Conservation (phyloP, 1,140 invertebrate genomes). For the Drosophila saltans region DNA sequence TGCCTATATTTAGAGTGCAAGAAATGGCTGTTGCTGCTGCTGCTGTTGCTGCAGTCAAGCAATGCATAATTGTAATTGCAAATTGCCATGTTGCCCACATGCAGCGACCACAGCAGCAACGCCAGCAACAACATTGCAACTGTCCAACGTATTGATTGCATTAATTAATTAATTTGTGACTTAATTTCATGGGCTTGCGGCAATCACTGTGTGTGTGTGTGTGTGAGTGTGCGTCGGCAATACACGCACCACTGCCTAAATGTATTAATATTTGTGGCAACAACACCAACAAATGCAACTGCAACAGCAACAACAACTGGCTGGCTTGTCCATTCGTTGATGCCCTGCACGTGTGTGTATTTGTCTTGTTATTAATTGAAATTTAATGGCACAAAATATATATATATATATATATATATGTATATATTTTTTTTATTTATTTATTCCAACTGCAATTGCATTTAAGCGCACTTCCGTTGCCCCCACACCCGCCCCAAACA, state of each 20-base stretch:
- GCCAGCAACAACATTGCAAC: conserved; percentile 59
- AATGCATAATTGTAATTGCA: conserved; percentile 75
- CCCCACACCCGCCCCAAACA: conserved; percentile 21
- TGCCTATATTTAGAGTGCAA: conserved; percentile 64
- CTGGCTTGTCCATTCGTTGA: conserved; percentile 24
- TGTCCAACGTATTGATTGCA: conserved; percentile 81
- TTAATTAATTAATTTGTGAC: conserved; percentile 83
- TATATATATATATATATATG: too few relatives aligned
- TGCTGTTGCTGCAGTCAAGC: conserved; percentile 41
- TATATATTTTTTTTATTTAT: conserved; percentile 66
- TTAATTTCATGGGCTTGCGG: conserved; percentile 81
- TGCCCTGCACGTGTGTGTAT: conserved; percentile 59
- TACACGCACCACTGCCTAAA: conserved; percentile 72
- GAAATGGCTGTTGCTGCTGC: conserved; percentile 52
- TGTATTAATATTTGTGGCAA: conserved; percentile 74
- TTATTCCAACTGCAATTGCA: conserved; percentile 76
- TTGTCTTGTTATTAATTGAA: conserved; percentile 82
- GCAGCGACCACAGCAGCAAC: conserved; percentile 39
- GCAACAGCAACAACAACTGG: conserved; percentile 31
- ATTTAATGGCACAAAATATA: conserved; percentile 76
- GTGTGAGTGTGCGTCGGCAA: conserved; percentile 30
- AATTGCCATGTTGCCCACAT: conserved; percentile 62
- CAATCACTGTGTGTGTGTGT: conserved; percentile 62
- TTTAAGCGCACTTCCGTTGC: conserved; percentile 78
- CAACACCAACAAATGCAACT: conserved; percentile 27